These are phyloP conservation scores for Crocallis elinguaria DNA, from an alignment of 2,888 invertebrate genomes.

Conservation along the genomic window DNA sequence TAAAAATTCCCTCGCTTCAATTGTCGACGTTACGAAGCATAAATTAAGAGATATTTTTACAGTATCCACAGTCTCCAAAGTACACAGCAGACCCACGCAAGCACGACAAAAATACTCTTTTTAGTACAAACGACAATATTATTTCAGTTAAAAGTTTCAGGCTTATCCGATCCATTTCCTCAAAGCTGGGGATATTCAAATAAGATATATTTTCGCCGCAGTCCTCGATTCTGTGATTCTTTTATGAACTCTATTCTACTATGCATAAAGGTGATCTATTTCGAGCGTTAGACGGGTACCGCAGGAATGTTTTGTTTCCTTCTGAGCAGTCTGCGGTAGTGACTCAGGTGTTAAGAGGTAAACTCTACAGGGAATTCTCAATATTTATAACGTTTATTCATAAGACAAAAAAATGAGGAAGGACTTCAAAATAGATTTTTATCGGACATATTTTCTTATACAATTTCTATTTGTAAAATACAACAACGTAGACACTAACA, in stretches of 20 bases:
- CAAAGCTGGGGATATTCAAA: constrained; percentile 65
- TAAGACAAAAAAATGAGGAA: constrained; percentile 37
- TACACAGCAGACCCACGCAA: constrained; percentile 39
- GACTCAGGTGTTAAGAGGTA: constrained; percentile 44
- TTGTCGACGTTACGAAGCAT: constrained; percentile 12
- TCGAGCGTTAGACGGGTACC: constrained; percentile 32
- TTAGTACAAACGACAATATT: constrained; percentile 67
- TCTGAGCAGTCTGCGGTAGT: constrained; percentile 40
- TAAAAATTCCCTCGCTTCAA: constrained; percentile 11
- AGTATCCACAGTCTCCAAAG: constrained; percentile 27
- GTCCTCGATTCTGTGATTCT: constrained; percentile 50
- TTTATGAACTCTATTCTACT: constrained; percentile 56
- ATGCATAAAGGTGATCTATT: constrained; percentile 49
- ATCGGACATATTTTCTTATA: constrained; percentile 6
- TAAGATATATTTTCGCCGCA: constrained; percentile 63
- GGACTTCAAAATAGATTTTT: constrained; percentile 3
- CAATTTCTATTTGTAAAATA: too few relatives aligned
- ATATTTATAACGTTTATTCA: constrained; percentile 24
- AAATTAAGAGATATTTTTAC: constrained; percentile 24
- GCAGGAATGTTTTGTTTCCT: constrained; percentile 48
- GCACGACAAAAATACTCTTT: constrained; percentile 42
- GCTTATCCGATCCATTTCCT: constrained; percentile 69
- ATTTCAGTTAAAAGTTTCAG: constrained; percentile 74
- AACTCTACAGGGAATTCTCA: constrained; percentile 23
- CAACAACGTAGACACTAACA: too few relatives aligned